A percentile compares a stretch with the other conserved stretches of the same genome.
These are phyloP conservation scores for Pristis pectinata DNA, from an alignment of 2,797 vertebrate genomes.

Conservation along the genomic window DNA sequence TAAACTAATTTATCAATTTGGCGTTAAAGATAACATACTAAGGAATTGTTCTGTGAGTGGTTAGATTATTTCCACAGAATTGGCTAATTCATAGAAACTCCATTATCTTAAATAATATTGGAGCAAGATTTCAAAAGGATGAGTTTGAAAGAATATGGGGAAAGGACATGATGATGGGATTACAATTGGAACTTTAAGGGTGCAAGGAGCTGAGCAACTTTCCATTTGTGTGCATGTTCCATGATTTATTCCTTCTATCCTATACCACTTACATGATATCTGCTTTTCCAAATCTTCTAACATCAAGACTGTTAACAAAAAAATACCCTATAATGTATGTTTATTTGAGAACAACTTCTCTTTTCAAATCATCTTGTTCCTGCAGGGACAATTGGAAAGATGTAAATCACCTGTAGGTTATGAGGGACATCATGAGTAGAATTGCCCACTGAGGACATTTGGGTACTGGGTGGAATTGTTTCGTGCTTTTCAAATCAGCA, in stretches of 20 bases:
- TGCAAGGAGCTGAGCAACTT: background rate
- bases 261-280: background rate
- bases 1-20: too few relatives aligned
- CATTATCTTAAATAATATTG: background rate
- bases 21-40: background rate
- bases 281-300: background rate
- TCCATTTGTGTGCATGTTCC: too few relatives aligned
- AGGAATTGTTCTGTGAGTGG: background rate
- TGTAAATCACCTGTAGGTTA: background rate
- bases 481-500: too few relatives aligned
- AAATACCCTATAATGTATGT: background rate
- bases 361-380: background rate
- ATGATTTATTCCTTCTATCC: background rate
- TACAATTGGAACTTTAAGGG: background rate
- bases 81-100: background rate
- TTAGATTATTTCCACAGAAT: background rate
- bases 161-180: background rate
- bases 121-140: background rate
- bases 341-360: background rate
- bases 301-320: background rate
- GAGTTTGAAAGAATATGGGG: background rate
- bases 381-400: too few relatives aligned
- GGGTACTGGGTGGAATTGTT: background rate
- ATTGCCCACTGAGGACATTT: background rate
- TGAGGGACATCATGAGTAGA: background rate